These are phyloP conservation scores for Nomada fabriciana DNA, from an alignment of 2,888 invertebrate species.

Conservation along the genomic window DNA sequence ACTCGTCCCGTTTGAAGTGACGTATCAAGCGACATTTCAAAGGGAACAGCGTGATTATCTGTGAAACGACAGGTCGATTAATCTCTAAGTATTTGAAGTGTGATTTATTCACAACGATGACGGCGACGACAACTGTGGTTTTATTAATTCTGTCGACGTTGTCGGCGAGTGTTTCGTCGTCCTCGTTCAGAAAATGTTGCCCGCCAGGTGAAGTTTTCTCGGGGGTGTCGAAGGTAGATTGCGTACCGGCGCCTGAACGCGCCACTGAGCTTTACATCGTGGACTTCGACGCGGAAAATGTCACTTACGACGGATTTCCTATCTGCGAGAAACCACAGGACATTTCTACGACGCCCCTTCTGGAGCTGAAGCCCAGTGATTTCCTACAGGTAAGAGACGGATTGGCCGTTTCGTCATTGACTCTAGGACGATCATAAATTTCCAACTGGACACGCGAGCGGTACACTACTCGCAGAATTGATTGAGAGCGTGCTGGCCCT, in stretches of 20 bases:
- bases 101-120: conserved; percentile 16
- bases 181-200: conserved; percentile 64
- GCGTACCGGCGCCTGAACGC: conserved; percentile 17
- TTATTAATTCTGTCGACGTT: conserved; percentile 2
- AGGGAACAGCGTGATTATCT: not conserved
- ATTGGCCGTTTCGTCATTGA: conserved; percentile 18
- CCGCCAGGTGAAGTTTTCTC: conserved; percentile 64
- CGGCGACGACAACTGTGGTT: not conserved
- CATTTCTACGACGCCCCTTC: conserved; percentile 28
- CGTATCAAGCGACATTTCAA: not conserved
- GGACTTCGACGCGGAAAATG: not conserved
- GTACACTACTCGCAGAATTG: conserved; percentile 15
- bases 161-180: not conserved
- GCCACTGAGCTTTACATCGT: conserved; percentile 33
- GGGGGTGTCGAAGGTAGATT: conserved; percentile 13
- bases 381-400: conserved; percentile 39
- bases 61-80: not conserved
- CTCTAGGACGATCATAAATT: conserved; percentile 3
- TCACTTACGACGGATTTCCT: conserved; percentile 43
- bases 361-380: conserved; percentile 28
- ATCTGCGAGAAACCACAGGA: conserved; percentile 52
- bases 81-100: not conserved
- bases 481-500: conserved; percentile 1
- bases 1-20: no score
- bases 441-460: not conserved